A percentile compares a stretch with the other conserved stretches of the same genome.
These are phyloP conservation scores for Liasis olivaceus DNA, from an alignment of 2,797 vertebrate genomes.

Conservation along the genomic window DNA sequence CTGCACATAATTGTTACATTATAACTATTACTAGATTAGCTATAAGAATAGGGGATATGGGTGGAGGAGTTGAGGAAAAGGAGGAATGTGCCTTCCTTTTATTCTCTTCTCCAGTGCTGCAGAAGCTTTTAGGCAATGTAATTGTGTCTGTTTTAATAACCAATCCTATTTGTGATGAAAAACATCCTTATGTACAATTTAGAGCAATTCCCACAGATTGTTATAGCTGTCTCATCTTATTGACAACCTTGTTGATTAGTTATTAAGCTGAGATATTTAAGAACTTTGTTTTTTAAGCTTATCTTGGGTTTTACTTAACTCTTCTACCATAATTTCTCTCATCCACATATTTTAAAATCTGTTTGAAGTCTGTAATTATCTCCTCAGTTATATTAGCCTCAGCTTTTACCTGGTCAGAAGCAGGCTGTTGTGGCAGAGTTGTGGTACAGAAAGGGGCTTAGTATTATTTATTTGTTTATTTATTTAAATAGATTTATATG, in stretches of 20 bases:
- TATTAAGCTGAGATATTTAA: not conserved
- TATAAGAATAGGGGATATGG: not conserved
- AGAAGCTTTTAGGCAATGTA: slow-evolving; percentile 26
- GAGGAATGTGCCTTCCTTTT: not conserved
- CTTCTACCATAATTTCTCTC: not conserved
- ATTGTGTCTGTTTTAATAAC: slow-evolving; percentile 32
- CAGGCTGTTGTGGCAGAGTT: not conserved
- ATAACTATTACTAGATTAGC: not conserved
- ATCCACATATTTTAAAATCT: not conserved
- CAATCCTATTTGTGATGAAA: slow-evolving; percentile 21
- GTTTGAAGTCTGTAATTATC: not conserved
- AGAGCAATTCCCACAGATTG: slow-evolving; percentile 33
- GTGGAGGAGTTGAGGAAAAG: not conserved
- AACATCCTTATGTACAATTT: slow-evolving; percentile 30
- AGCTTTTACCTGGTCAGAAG: not conserved
- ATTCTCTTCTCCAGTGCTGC: slow-evolving; percentile 10
- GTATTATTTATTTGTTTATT: not conserved
- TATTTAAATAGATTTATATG: not conserved
- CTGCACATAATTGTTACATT: not conserved
- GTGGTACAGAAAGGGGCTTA: not conserved
- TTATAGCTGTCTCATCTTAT: slow-evolving; percentile 27
- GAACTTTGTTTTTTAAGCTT: slow-evolving; percentile 6
- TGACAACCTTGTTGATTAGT: slow-evolving; percentile 37
- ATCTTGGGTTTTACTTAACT: not conserved
- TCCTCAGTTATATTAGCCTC: not conserved